Percentiles rank a stretch among this genome's conserved stretches.
Evolutionary conservation across 2,113 vertebrate species (phyloP).

Genomic region (Hemicordylus capensis): DNA sequence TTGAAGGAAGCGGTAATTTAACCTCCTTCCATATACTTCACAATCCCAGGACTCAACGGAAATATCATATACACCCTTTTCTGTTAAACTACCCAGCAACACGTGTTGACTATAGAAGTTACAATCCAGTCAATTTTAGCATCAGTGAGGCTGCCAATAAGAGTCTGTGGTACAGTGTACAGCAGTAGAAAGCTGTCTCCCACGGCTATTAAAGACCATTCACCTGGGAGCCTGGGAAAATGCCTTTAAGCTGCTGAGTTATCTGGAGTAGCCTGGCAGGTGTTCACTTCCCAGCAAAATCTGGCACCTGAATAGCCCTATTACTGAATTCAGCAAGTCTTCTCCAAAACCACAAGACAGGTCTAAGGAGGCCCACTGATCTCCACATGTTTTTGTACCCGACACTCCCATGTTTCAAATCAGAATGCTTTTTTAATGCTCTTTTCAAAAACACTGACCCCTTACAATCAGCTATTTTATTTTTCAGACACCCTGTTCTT

Average conservation of each 20-base stretch:
- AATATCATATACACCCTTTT: constrained; percentile 76
- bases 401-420: neutral
- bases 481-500: constrained; percentile 19
- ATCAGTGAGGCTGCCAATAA: constrained; percentile 80
- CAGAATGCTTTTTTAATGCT: neutral
- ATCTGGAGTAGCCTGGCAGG: constrained; percentile 82
- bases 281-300: constrained; percentile 75
- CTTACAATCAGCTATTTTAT: neutral
- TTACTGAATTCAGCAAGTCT: constrained; percentile 40
- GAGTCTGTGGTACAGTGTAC: constrained; percentile 76
- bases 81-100: constrained; percentile 81
- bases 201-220: constrained; percentile 83
- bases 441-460: neutral
- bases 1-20: constrained; percentile 55
- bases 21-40: constrained; percentile 56
- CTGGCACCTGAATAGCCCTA: constrained; percentile 56
- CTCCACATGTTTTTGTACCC: neutral
- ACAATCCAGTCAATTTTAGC: constrained; percentile 77
- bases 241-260: constrained; percentile 80
- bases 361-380: constrained; percentile 4
- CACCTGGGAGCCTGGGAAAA: constrained; percentile 88
- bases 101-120: constrained; percentile 76
- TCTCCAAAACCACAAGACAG: constrained; percentile 53
- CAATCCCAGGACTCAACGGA: constrained; percentile 61
- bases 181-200: constrained; percentile 84